Evolutionary conservation across 2,113 vertebrate genomes (phyloP).

Genomic region (Phrynocephalus versicolor): DNA sequence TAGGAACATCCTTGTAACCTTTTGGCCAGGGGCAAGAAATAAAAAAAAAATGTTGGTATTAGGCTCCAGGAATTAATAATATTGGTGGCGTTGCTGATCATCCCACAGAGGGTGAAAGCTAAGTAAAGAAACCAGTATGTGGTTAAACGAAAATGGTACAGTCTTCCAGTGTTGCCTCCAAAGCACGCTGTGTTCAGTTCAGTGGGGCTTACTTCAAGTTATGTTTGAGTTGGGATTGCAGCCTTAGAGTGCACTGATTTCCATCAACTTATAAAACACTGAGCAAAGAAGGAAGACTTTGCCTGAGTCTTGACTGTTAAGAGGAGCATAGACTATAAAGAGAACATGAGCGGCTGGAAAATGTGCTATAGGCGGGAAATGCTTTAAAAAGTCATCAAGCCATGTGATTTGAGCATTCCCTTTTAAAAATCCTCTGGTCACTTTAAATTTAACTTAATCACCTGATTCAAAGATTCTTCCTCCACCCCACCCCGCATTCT

Average conservation of each 20-base stretch:
- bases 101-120: not conserved
- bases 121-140: no score
- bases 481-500: not conserved
- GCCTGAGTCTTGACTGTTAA: not conserved
- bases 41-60: no score
- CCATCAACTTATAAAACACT: not conserved
- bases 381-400: not conserved
- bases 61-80: not conserved
- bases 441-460: accelerated
- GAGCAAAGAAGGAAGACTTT: not conserved
- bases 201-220: not conserved
- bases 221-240: not conserved
- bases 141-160: not conserved
- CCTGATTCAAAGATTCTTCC: not conserved
- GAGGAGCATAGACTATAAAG: not conserved
- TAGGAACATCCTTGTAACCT: not conserved
- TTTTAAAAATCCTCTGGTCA: not conserved
- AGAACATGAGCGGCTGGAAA: not conserved
- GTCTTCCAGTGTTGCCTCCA: not conserved
- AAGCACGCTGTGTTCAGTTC: not conserved
- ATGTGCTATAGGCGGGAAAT: no score
- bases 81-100: not conserved
- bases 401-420: not conserved
- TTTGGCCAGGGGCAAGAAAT: no score
- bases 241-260: not conserved